Evolutionary conservation across 2,797 vertebrate genomes (phyloP).

Genomic region (Muraenolepis orangiensis): DNA sequence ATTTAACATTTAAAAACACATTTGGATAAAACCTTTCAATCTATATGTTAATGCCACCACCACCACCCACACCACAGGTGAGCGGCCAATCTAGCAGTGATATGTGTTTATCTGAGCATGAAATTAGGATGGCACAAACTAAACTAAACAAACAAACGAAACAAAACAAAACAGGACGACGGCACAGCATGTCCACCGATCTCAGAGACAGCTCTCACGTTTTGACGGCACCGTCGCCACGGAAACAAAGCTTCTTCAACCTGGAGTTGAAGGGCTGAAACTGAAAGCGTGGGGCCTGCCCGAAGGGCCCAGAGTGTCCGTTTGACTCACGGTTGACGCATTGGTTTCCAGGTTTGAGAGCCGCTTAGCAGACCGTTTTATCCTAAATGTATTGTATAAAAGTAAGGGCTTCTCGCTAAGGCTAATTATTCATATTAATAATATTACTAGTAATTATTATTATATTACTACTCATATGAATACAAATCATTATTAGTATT

Average conservation of each 20-base stretch:
- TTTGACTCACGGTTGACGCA: too few relatives aligned
- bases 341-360: too few relatives aligned
- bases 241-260: conserved; percentile 23
- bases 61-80: conserved; percentile 64
- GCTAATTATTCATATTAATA: too few relatives aligned
- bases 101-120: conserved; percentile 57
- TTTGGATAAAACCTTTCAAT: conserved; percentile 54
- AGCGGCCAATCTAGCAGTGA: conserved; percentile 62
- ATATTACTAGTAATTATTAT: too few relatives aligned
- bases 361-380: too few relatives aligned
- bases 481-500: too few relatives aligned
- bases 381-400: too few relatives aligned
- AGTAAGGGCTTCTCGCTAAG: too few relatives aligned
- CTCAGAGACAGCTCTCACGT: conserved; percentile 16
- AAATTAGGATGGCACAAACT: conserved; percentile 71
- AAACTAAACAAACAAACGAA: too few relatives aligned
- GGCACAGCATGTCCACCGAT: conserved; percentile 42
- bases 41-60: conserved; percentile 80
- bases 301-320: too few relatives aligned
- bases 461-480: too few relatives aligned
- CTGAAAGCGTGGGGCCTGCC: conserved; percentile 14
- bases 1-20: conserved; percentile 57
- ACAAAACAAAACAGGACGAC: conserved; percentile 36
- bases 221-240: conserved; percentile 32
- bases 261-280: conserved; percentile 28